Base-by-base conservation (phyloP, 2,888 invertebrate species). In the Bellardia bayeri region DNA sequence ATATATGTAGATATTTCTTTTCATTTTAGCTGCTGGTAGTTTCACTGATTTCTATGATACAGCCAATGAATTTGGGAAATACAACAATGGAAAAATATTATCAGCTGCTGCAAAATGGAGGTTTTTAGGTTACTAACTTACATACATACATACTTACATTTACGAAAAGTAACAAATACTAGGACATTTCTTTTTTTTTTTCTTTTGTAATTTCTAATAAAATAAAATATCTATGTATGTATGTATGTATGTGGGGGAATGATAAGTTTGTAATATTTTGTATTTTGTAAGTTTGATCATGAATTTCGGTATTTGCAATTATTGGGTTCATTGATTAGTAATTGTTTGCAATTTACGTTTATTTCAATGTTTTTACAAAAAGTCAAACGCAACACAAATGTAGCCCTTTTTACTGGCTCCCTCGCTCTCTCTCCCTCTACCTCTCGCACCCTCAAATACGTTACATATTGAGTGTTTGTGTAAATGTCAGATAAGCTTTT, bases 251-350 rank as follows among this genome's bases (percentile, higher is more conserved):
- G 23, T 23, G 23, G 23, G 23, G 23, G 1, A 23, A 23, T 23
- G 4, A 33, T 30, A 56, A 8, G 16, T 56, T n/a, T 33, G 58
- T 58, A 58, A 56, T 56, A 6, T 45, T 23, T 71, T 40, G 4
- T 37, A 23, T 23, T 63, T 68, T 2, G 16, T n/a, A 33, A 13
- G 9, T 61, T 75, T 68, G n/a, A 56, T 68, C 75, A 68, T 71
- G 61, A 76, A 49, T 72, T 86, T 78, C 45, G 51, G 54, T 74
- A 54, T 74, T 69, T 82, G 75, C 82, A 79, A 86, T 86, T 86
- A 86, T 74, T 68, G 23, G 72, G 54, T 78, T 82, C 86, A 86
- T 82, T 86, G 82, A 79, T 68, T 63, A 68, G 82, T 78, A 82
- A 82, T 79, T 82, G 58, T 58, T 75, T 54, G 7, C 58, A 74